Conservation (phyloP, 2,888 invertebrate species). For the Monoplex corrugatus region DNA sequence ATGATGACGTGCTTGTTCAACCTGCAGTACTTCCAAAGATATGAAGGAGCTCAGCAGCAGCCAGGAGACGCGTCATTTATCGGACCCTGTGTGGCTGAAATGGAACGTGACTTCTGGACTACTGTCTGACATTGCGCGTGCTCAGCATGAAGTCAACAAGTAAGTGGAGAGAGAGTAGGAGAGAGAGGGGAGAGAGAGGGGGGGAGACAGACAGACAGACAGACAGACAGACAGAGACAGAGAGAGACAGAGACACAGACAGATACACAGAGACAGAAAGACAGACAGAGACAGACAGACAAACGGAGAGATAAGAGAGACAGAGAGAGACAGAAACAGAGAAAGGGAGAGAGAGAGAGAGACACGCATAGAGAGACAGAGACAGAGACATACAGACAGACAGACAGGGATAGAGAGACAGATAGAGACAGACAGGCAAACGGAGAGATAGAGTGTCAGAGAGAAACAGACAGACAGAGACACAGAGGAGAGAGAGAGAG, state of each 20-base stretch:
- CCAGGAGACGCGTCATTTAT: too few relatives aligned
- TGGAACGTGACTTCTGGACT: slow-evolving; percentile 76
- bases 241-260: neutral
- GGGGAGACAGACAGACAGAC: neutral
- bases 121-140: slow-evolving; percentile 64
- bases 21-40: too few relatives aligned
- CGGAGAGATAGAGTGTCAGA: neutral
- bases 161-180: slow-evolving; percentile 55
- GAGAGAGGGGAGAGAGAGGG: neutral
- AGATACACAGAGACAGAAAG: too few relatives aligned
- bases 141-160: slow-evolving; percentile 77
- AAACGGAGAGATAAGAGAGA: too few relatives aligned
- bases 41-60: too few relatives aligned
- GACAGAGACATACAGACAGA: neutral
- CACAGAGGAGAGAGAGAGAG: neutral
- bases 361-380: neutral
- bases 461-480: neutral
- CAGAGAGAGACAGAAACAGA: slow-evolving; percentile 38
- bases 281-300: too few relatives aligned
- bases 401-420: neutral
- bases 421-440: slow-evolving; percentile 72
- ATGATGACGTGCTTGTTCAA: too few relatives aligned
- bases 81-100: slow-evolving; percentile 61
- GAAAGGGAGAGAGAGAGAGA: slow-evolving; percentile 20
- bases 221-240: neutral